Percentiles rank a stretch among this genome's conserved stretches.
phyloP scores from a whole-genome alignment of 2,797 vertebrate genomes.

The Rallus crepitans region DNA sequence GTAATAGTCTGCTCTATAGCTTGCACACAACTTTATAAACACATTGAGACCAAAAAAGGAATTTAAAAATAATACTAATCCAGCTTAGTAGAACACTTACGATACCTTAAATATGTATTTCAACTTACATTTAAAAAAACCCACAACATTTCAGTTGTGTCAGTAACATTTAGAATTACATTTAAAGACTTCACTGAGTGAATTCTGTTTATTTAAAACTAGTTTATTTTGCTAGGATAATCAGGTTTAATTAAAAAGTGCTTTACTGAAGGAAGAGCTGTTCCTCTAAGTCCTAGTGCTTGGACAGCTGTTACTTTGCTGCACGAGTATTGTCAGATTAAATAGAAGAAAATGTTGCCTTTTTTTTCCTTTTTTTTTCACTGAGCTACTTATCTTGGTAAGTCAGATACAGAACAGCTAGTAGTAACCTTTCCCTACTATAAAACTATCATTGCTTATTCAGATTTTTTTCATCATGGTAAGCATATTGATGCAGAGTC shows the following conservation, averaged over 20 bases:
- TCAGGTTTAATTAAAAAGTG: neutral
- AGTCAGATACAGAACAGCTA: neutral
- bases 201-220: neutral
- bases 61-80: neutral
- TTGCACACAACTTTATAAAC: neutral
- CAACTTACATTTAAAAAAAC: neutral
- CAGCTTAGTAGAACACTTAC: neutral
- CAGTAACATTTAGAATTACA: neutral
- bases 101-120: neutral
- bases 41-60: neutral
- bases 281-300: neutral
- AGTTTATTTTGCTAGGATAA: neutral
- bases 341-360: neutral
- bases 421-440: neutral
- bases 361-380: neutral
- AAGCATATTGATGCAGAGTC: neutral
- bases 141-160: neutral
- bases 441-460: neutral
- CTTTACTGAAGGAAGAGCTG: neutral
- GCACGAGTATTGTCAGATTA: neutral
- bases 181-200: neutral
- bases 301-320: neutral
- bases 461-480: neutral
- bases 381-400: neutral
- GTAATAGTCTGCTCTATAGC: neutral